Evolutionary conservation across 2,888 invertebrate species (phyloP).

Genomic region (Platycheirus rosarum): DNA sequence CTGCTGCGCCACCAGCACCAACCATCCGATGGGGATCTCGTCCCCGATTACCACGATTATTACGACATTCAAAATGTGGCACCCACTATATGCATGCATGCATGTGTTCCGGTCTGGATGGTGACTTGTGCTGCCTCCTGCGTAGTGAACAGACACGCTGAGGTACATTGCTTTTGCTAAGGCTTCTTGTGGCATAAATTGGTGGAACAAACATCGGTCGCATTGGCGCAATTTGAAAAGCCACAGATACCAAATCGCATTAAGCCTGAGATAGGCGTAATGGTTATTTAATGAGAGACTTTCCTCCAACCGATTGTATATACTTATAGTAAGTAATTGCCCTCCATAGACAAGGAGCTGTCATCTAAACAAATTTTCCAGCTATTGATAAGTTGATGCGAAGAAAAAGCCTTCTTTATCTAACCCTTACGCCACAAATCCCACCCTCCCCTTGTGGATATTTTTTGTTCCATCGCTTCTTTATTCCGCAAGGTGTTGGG

Average conservation of each 20-base stretch:
- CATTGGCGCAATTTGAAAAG: slow-evolving; percentile 39
- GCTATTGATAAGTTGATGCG: slow-evolving; percentile 38
- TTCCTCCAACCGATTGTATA: slow-evolving; percentile 15
- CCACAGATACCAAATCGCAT: slow-evolving; percentile 41
- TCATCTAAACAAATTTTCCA: slow-evolving; percentile 45
- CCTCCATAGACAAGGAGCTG: slow-evolving; percentile 18
- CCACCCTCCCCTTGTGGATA: not conserved
- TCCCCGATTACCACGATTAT: slow-evolving; percentile 72
- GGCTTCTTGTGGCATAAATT: slow-evolving; percentile 56
- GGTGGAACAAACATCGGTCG: slow-evolving; percentile 42
- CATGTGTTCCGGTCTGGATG: not conserved
- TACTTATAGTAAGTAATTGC: slow-evolving; percentile 36
- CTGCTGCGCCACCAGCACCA: not conserved
- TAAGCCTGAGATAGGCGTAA: slow-evolving; percentile 47
- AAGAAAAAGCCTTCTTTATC: slow-evolving; percentile 27
- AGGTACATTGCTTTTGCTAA: too few relatives aligned
- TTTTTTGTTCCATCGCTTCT: slow-evolving; percentile 5
- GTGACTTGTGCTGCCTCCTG: slow-evolving; percentile 53
- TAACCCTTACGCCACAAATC: slow-evolving; percentile 19
- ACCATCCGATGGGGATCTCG: slow-evolving; percentile 35
- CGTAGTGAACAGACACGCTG: slow-evolving; percentile 52
- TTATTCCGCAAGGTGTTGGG: slow-evolving; percentile 41
- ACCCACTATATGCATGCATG: slow-evolving; percentile 68
- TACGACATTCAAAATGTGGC: slow-evolving; percentile 74
- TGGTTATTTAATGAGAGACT: slow-evolving; percentile 70